phyloP scores from a whole-genome alignment of 2,797 vertebrate species.

The Nothura maculosa region DNA sequence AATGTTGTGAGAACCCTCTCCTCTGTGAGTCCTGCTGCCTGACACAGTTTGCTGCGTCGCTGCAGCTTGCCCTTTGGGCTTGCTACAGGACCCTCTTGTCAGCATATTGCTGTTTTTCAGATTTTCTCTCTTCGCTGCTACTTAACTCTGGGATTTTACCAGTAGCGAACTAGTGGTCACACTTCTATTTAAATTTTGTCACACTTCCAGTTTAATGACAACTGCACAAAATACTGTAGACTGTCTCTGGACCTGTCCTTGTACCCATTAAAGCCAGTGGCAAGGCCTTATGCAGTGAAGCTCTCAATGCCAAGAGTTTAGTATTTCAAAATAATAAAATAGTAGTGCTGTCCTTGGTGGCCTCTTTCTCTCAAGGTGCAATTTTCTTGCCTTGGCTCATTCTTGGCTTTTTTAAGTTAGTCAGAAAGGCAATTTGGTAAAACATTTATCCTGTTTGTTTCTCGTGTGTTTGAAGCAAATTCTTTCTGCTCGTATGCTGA shows the following conservation, averaged over 20 bases:
- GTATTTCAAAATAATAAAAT: not conserved
- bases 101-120: not conserved
- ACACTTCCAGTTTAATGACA: not conserved
- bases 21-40: not conserved
- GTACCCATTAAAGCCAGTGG: not conserved
- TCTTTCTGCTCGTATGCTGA: not conserved
- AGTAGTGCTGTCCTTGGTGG: not conserved
- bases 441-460: not conserved
- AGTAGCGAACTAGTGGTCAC: accelerated
- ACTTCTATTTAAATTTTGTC: too few species aligned
- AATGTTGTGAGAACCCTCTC: not conserved
- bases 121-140: not conserved
- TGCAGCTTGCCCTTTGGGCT: not conserved
- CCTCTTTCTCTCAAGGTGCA: not conserved
- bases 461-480: not conserved
- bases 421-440: not conserved
- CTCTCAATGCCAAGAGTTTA: not conserved
- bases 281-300: not conserved
- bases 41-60: not conserved
- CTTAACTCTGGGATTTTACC: not conserved
- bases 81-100: not conserved
- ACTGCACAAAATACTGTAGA: not conserved
- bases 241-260: not conserved
- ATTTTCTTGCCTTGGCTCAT: not conserved
- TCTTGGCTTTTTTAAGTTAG: not conserved